Conservation (phyloP, 2,888 invertebrate species). For the Cinara cedri region DNA sequence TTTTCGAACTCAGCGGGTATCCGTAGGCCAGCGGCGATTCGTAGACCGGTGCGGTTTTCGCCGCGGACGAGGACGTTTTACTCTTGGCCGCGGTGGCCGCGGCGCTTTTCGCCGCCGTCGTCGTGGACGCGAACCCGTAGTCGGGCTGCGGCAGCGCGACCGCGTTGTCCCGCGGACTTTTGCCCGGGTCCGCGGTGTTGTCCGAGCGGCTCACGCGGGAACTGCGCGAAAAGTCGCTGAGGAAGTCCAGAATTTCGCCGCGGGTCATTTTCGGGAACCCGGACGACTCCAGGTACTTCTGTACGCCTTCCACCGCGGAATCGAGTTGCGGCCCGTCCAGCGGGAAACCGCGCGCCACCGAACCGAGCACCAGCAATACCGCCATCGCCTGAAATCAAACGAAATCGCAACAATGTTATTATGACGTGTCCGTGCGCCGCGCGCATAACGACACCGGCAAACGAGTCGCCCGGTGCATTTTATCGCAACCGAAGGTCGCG, state of each 20-base stretch:
- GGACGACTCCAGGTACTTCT: slow-evolving; percentile 45
- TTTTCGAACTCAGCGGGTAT: slow-evolving; percentile 36
- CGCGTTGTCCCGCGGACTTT: background rate
- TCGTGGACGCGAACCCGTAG: background rate
- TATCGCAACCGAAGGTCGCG: no score
- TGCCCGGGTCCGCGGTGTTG: background rate
- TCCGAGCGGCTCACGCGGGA: slow-evolving; percentile 32
- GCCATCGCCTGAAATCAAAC: background rate
- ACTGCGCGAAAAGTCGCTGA: slow-evolving; percentile 33
- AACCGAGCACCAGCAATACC: background rate
- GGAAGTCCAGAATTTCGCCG: slow-evolving; percentile 38
- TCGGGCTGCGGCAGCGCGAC: background rate
- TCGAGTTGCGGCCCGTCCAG: slow-evolving; percentile 20
- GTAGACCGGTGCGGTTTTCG: background rate
- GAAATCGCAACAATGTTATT: background rate
- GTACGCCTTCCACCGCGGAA: slow-evolving; percentile 42
- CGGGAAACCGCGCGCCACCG: background rate
- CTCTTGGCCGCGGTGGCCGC: background rate
- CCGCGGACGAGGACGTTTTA: background rate
- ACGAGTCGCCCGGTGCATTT: no score
- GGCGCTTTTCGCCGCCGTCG: background rate
- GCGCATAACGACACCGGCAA: no score
- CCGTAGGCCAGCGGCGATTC: slow-evolving; percentile 44
- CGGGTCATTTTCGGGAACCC: slow-evolving; percentile 52
- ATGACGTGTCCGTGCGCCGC: no score